Conservation (phyloP, 1,140 invertebrate species). For the Drosophila willistoni region DNA sequence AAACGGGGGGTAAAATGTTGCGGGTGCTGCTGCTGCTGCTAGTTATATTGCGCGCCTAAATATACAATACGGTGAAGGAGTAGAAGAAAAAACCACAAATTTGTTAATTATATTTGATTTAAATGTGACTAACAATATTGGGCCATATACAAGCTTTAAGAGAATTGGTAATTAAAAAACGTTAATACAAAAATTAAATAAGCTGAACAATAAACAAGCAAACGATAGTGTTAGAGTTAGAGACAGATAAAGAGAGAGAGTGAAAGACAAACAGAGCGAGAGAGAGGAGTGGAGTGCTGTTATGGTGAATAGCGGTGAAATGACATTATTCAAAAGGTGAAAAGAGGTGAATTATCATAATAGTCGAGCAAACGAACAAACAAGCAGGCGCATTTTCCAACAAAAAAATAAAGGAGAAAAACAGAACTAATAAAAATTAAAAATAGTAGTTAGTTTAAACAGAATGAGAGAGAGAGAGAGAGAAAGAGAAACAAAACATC, state of each 20-base stretch:
- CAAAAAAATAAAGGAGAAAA: not conserved
- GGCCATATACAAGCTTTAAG: not conserved
- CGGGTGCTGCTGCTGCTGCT: constrained; percentile 51
- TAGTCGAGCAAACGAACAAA: not conserved
- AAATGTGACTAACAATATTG: not conserved
- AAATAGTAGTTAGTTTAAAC: not conserved
- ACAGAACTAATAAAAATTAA: no score
- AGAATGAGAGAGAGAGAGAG: no score
- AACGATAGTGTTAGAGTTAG: constrained; percentile 1
- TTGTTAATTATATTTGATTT: constrained; percentile 14
- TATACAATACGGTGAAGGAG: not conserved
- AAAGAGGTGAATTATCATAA: not conserved
- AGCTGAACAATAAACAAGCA: constrained; percentile 21
- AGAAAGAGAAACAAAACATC: not conserved
- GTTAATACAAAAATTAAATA: constrained; percentile 16
- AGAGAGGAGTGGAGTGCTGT: constrained; percentile 5
- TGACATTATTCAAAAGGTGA: not conserved
- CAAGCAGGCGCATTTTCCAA: not conserved
- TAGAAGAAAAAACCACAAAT: constrained; percentile 17
- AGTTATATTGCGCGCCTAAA: constrained; percentile 59
- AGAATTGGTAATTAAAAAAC: constrained; percentile 13
- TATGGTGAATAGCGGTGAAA: constrained; percentile 8
- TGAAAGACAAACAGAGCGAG: constrained; percentile 23
- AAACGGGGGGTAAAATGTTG: constrained; percentile 70
- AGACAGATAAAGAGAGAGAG: constrained; percentile 17